phyloP scores from a whole-genome alignment of 2,888 invertebrate species.

The Uloborus plumipes region DNA sequence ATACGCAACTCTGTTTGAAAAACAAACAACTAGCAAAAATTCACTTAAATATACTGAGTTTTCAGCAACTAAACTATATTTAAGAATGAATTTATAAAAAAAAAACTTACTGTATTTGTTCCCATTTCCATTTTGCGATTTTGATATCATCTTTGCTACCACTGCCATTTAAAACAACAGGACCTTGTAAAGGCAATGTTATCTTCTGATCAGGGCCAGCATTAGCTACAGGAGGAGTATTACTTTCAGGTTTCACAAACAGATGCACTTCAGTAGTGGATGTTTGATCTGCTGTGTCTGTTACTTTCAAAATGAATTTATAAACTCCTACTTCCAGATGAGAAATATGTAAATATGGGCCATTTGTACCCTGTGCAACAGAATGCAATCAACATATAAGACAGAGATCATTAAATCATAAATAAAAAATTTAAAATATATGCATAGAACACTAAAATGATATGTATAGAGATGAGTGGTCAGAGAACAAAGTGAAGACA shows the following conservation, averaged over 20 bases:
- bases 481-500: no score
- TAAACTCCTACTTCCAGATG: conserved; percentile 95
- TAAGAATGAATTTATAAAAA: neutral
- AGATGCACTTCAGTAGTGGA: conserved; percentile 91
- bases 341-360: conserved; percentile 87
- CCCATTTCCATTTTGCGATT: conserved; percentile 87
- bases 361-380: conserved; percentile 82
- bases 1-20: no score
- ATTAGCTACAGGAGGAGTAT: conserved; percentile 73
- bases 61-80: neutral
- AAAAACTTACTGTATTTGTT: conserved; percentile 77
- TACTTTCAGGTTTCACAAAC: conserved; percentile 83
- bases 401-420: neutral
- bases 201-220: conserved; percentile 78
- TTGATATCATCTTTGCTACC: conserved; percentile 85
- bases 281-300: conserved; percentile 89
- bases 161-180: conserved; percentile 82
- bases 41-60: neutral
- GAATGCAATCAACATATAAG: no score
- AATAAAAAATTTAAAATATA: neutral
- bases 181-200: conserved; percentile 83
- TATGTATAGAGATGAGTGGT: no score
- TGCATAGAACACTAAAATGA: no score
- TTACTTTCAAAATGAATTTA: conserved; percentile 92
- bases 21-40: no score